Evolutionary conservation across 1,140 invertebrate species (phyloP), one percentile per base, ranked within the genome.

Genomic region (Littorina saxatilis): DNA sequence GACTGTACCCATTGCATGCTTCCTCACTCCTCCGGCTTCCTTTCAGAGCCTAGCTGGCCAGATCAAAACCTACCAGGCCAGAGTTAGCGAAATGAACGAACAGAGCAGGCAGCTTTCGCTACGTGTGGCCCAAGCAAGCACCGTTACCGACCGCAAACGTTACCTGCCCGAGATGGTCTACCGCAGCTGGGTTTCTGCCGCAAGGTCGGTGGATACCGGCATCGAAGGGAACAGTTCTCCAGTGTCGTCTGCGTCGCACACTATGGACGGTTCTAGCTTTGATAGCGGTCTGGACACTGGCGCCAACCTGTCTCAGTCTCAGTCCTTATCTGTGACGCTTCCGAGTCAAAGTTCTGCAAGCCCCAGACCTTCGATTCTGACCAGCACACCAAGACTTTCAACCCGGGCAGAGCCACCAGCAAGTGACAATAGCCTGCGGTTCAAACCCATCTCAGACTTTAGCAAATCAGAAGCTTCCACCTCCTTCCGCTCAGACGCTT

Each of bases 21-120:
- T 43, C 43, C 68, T 80, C 29, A 80, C 79, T 78, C 39, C 40
- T 58, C 73, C 50, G 76, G 52, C 80, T 85, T 83, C 70, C 68
- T 90, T 88, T 87, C 87, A 92, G 92, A 90, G 83, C 66, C 85
- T 92, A 84, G 87, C 88, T 66, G 87, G 85, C 58, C 88, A 92
- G 82, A 92, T 92, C 72, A 89, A 90, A 86, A 79, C 80, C 15
- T 91, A 90, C 85, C 88, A 91, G 68, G 86, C 83, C 55, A 88
- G 83, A 83, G 87, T 92, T 29, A 86, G 83, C 82, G 85, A 90
- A 70, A 84, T 92, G 23, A 87, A 90, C 83, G 89, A 90, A 78
- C 88, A 87, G 81, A 88, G 85, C 83, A 82, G 85, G 35, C 68
- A 87, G 74, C 84, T 91, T 15, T 82, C 82, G 2, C 83, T 87